phyloP scores from a whole-genome alignment of 2,113 vertebrate genomes.

The Phrynosoma blainvillii region DNA sequence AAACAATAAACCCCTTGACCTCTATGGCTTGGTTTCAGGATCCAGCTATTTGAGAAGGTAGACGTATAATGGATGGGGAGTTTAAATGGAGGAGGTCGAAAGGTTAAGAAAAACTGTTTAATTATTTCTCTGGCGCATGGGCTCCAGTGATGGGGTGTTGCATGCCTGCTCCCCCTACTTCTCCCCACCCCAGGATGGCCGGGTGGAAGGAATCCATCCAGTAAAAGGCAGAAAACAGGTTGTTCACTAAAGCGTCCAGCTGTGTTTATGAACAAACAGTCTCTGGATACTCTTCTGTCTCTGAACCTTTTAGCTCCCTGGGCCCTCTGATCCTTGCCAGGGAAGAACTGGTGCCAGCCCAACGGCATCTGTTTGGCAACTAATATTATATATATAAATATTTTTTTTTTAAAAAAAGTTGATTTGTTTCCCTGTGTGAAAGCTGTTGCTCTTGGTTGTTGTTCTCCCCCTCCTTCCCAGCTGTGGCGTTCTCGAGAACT shows the following conservation, averaged over 20 bases:
- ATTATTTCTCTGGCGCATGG: conserved; percentile 81
- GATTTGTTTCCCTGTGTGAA: conserved; percentile 79
- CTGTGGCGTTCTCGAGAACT: conserved; percentile 64
- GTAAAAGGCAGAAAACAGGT: conserved; percentile 71
- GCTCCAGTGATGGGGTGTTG: conserved; percentile 59
- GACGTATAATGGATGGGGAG: conserved; percentile 79
- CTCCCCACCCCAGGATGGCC: conserved; percentile 52
- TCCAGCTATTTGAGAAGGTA: conserved; percentile 81
- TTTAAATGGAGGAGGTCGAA: conserved; percentile 80
- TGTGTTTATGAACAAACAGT: conserved; percentile 79
- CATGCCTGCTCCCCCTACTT: conserved; percentile 60
- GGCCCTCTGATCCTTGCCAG: conserved; percentile 71
- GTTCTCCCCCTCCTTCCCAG: conserved; percentile 65
- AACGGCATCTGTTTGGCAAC: conserved; percentile 82
- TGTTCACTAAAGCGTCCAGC: conserved; percentile 70
- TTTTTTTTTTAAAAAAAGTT: conserved; percentile 36
- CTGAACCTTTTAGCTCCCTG: conserved; percentile 66
- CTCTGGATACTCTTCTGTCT: conserved; percentile 74
- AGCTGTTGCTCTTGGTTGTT: conserved; percentile 71
- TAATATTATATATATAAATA: neutral
- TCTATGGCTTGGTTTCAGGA: conserved; percentile 76
- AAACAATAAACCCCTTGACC: conserved; percentile 86
- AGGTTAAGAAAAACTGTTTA: conserved; percentile 87
- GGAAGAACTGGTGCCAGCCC: conserved; percentile 74
- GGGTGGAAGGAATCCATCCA: conserved; percentile 59